A percentile compares a stretch with the other conserved stretches of the same genome.
These are phyloP conservation scores for Hemicrepidius hirtus DNA, from an alignment of 2,888 invertebrate species.

Conservation along the genomic window DNA sequence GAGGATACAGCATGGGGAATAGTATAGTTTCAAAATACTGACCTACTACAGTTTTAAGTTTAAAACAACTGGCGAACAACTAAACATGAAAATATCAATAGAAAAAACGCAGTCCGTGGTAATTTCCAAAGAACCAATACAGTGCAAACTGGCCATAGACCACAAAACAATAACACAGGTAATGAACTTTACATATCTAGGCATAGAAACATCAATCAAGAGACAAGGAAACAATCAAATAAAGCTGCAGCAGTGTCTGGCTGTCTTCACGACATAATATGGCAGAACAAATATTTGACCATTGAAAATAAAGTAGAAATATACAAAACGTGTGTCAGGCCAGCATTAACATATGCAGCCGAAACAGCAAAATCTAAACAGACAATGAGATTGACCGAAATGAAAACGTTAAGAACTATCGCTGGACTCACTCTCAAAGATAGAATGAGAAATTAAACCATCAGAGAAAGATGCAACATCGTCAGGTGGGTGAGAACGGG, in stretches of 20 bases:
- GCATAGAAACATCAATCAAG: not conserved
- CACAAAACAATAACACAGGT: not conserved
- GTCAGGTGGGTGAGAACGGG: too few species aligned
- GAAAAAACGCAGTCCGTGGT: constrained; percentile 11
- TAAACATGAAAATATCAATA: not conserved
- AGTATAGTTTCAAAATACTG: too few species aligned
- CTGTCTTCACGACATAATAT: not conserved
- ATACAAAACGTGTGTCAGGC: too few species aligned
- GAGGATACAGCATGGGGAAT: too few species aligned
- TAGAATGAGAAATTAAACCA: not conserved
- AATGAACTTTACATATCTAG: not conserved
- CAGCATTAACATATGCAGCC: too few species aligned
- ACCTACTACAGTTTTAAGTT: too few species aligned
- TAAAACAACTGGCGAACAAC: too few species aligned
- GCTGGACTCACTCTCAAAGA: not conserved
- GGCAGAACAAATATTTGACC: not conserved
- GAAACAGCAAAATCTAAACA: too few species aligned
- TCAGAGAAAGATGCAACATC: constrained; percentile 1
- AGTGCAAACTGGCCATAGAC: constrained; percentile 1
- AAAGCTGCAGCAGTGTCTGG: not conserved
- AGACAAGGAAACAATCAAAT: not conserved
- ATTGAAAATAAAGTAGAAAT: not conserved
- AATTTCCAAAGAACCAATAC: not conserved
- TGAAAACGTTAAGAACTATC: constrained; percentile 2
- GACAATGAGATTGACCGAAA: too few species aligned